Conservation (phyloP, 2,797 vertebrate species). For the Distichodus sexfasciatus region DNA sequence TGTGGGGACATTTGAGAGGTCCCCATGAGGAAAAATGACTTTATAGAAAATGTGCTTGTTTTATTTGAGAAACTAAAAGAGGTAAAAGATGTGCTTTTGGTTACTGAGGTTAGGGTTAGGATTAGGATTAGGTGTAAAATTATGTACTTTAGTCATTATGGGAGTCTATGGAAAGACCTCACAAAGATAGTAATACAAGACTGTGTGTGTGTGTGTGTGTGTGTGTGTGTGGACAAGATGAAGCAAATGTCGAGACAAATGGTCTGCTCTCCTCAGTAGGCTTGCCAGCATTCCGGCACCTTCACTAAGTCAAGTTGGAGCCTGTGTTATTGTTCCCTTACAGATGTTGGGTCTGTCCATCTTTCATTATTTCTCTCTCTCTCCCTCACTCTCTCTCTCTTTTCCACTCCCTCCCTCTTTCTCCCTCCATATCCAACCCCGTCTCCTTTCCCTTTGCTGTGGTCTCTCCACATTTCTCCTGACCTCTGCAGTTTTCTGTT, state of each 20-base stretch:
- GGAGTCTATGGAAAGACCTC: no score
- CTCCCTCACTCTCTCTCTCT: not conserved
- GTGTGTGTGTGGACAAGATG: constrained; percentile 9
- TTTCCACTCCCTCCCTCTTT: not conserved
- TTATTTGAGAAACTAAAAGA: no score
- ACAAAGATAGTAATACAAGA: no score
- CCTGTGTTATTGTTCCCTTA: constrained; percentile 43
- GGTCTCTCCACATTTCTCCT: not conserved
- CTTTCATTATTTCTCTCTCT: constrained; percentile 7
- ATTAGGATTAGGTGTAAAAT: no score
- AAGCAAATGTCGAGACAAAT: constrained; percentile 55
- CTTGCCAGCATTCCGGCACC: constrained; percentile 44
- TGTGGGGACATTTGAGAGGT: no score
- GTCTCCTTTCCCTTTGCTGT: not conserved
- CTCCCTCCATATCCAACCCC: not conserved
- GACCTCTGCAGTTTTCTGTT: constrained; percentile 3
- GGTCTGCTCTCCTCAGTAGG: constrained; percentile 34
- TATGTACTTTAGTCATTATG: no score
- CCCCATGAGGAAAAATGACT: no score
- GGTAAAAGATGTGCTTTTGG: no score
- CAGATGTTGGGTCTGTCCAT: constrained; percentile 40
- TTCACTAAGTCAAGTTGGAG: constrained; percentile 46
- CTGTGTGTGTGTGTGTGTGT: constrained; percentile 1
- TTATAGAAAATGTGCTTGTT: no score
- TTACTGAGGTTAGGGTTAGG: no score